A percentile compares a stretch with the other conserved stretches of the same genome.
These are phyloP conservation scores for Leuctra nigra DNA, from an alignment of 2,888 invertebrate species.

Conservation along the genomic window DNA sequence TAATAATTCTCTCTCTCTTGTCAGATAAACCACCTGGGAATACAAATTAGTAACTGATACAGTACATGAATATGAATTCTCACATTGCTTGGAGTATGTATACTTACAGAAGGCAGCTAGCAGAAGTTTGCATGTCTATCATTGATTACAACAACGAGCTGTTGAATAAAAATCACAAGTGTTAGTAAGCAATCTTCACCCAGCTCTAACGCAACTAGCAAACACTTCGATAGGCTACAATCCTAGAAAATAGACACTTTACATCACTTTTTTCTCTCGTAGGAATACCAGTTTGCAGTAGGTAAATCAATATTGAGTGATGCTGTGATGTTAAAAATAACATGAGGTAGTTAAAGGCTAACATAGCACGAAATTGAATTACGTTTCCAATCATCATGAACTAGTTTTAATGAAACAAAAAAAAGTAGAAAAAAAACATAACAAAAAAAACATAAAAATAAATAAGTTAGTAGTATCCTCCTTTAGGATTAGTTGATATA, in stretches of 20 bases:
- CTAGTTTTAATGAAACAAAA: neutral
- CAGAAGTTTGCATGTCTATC: neutral
- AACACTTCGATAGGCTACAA: neutral
- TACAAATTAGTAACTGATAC: too few species aligned
- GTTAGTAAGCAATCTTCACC: neutral
- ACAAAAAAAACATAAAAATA: slow-evolving; percentile 1
- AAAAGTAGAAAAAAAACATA: neutral
- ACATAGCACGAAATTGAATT: slow-evolving; percentile 5
- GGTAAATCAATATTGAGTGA: slow-evolving; percentile 7
- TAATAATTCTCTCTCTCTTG: too few species aligned
- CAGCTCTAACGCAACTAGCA: neutral
- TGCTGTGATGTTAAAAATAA: neutral
- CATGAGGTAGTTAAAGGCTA: neutral
- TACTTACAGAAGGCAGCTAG: too few species aligned
- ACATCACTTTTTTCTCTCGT: neutral
- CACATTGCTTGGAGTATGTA: too few species aligned
- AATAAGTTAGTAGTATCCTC: neutral
- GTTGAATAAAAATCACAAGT: slow-evolving; percentile 1
- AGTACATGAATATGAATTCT: too few species aligned
- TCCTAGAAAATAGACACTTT: neutral
- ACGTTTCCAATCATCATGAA: slow-evolving; percentile 9
- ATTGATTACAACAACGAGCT: neutral
- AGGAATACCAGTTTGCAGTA: neutral
- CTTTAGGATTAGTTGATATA: neutral
- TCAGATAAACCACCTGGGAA: too few species aligned